These are phyloP conservation scores for Pituophis catenifer DNA, from an alignment of 2,113 vertebrate genomes.

Conservation along the genomic window DNA sequence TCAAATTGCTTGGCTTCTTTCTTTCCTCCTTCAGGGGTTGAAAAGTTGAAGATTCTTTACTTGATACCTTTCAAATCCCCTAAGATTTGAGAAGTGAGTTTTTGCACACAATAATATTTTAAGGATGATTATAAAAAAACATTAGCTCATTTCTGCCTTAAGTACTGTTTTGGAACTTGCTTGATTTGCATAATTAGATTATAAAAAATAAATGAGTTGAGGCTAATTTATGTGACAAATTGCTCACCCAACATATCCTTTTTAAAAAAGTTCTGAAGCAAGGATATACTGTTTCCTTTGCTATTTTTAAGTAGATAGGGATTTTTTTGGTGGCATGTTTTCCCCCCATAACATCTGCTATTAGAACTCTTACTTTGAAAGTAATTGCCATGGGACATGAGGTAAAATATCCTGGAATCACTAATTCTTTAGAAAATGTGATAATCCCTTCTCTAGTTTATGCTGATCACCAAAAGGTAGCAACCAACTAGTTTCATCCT, in stretches of 20 bases:
- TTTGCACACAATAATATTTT: background rate
- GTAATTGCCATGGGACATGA: background rate
- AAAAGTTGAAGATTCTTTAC: background rate
- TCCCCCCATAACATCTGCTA: background rate
- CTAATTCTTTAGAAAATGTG: background rate
- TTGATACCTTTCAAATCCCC: conserved; percentile 1
- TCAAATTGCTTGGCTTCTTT: conserved; percentile 1
- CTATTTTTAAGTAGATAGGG: background rate
- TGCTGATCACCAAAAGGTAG: background rate
- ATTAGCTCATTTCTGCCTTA: conserved; percentile 4
- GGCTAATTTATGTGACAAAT: background rate
- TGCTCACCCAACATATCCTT: background rate
- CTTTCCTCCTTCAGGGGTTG: conserved; percentile 2
- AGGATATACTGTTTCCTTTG: background rate
- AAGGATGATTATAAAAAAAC: background rate
- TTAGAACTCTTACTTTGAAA: background rate
- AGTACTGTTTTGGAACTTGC: background rate
- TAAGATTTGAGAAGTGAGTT: background rate
- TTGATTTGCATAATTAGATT: conserved; percentile 3
- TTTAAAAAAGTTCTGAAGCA: background rate
- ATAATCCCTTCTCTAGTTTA: background rate
- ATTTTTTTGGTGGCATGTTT: background rate
- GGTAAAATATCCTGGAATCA: background rate
- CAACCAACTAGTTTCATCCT: background rate
- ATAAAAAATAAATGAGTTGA: conserved; percentile 10